Conservation (phyloP, 2,888 invertebrate species). For the Nemapogon koenigi region DNA sequence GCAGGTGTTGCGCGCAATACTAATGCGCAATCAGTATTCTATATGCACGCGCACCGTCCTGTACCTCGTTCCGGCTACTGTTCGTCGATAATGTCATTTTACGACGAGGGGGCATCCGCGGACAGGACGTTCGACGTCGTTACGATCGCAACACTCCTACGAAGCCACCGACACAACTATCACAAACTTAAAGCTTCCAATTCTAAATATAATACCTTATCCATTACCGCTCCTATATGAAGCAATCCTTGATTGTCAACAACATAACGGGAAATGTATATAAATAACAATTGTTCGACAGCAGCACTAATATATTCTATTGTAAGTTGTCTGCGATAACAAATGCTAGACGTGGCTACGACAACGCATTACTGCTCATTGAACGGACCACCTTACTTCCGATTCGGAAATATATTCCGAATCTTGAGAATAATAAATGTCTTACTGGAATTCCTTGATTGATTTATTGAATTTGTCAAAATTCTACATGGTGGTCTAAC, state of each 20-base stretch:
- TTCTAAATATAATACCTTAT: conserved; percentile 1
- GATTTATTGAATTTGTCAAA: no score
- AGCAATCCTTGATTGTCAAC: no score
- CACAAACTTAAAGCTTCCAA: no score
- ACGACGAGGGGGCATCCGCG: conserved; percentile 51
- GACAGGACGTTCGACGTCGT: conserved; percentile 65
- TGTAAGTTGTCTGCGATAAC: no score
- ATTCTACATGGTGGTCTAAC: no score
- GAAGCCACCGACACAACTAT: no score
- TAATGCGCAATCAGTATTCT: conserved; percentile 63
- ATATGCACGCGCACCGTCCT: conserved; percentile 55
- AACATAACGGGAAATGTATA: no score
- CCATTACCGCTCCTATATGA: conserved; percentile 1
- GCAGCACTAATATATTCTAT: no score
- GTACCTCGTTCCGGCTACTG: conserved; percentile 65
- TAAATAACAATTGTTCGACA: no score
- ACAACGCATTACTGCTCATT: conserved; percentile 57
- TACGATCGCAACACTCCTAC: conserved; percentile 30
- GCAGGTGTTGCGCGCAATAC: conserved; percentile 62
- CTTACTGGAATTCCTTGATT: conserved; percentile 3
- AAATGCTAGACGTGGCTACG: conserved; percentile 54
- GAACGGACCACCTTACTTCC: conserved; percentile 59
- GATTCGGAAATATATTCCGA: conserved; percentile 62
- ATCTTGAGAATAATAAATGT: conserved; percentile 39
- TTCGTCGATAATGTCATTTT: conserved; percentile 64